Percentiles rank a stretch among this genome's conserved stretches.
Evolutionary conservation across 2,797 vertebrate genomes (phyloP).

Genomic region (Holocentrus rufus): DNA sequence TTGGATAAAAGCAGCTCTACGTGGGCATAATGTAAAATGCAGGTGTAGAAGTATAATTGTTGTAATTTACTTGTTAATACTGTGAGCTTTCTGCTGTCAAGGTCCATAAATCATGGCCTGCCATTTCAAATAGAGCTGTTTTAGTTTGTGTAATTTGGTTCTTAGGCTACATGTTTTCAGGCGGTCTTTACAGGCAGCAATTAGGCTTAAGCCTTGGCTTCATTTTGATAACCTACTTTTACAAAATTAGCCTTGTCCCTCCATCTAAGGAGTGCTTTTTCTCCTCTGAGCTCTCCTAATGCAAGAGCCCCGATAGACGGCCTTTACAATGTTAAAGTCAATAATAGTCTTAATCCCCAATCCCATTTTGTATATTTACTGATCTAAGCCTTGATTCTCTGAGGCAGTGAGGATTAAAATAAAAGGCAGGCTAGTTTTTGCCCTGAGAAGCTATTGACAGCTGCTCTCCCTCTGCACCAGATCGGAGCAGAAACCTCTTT

Average conservation of each 20-base stretch:
- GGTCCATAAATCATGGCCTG: neutral
- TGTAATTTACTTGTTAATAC: neutral
- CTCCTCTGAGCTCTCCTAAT: conserved; percentile 37
- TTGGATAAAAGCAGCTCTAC: conserved; percentile 17
- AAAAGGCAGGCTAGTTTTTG: conserved; percentile 17
- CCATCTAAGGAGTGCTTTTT: conserved; percentile 23
- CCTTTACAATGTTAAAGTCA: conserved; percentile 14
- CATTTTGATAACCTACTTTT: conserved; percentile 73
- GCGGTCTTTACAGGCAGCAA: conserved; percentile 54
- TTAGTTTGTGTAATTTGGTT: conserved; percentile 49
- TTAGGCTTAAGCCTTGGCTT: conserved; percentile 63
- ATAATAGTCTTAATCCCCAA: conserved; percentile 23
- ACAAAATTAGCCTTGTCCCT: conserved; percentile 59
- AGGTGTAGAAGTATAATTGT: neutral
- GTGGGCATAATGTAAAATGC: neutral
- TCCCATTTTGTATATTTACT: conserved; percentile 27
- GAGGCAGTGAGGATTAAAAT: conserved; percentile 44
- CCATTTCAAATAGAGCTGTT: conserved; percentile 5
- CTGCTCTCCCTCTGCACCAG: conserved; percentile 16
- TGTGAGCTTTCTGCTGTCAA: neutral
- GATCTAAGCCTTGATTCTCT: conserved; percentile 16
- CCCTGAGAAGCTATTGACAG: conserved; percentile 31
- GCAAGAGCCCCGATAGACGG: neutral
- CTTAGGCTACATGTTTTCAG: conserved; percentile 75
- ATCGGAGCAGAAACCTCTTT: neutral